Conservation (phyloP, 2,888 invertebrate genomes). For the Noctuana brunneofusca region DNA sequence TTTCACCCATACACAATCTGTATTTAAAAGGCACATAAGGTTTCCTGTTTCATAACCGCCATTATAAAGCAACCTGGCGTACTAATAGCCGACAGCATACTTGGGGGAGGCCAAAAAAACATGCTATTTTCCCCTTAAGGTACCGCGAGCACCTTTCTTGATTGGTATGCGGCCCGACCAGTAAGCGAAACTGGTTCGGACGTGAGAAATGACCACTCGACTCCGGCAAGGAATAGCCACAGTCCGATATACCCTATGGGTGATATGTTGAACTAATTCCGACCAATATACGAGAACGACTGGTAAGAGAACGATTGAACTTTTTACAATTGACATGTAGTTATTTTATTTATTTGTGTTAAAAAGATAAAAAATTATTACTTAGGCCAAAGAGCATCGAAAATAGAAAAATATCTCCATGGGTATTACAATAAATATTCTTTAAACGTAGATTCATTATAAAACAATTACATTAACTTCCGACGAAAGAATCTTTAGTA, state of each 20-base stretch:
- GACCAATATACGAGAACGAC: conserved; percentile 21
- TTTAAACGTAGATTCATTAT: too few species aligned
- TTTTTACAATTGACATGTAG: conserved; percentile 6
- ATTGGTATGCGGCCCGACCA: conserved; percentile 70
- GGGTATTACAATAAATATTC: too few species aligned
- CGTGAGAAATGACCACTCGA: conserved; percentile 73
- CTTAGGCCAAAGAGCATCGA: too few species aligned
- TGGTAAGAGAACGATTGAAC: not conserved
- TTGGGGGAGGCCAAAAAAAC: conserved; percentile 62
- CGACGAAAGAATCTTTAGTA: not conserved
- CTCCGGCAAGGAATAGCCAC: conserved; percentile 46
- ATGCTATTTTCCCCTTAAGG: conserved; percentile 70
- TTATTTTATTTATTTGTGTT: too few species aligned
- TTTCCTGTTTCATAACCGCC: conserved; percentile 48
- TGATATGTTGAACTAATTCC: conserved; percentile 55
- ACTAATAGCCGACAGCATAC: conserved; percentile 58
- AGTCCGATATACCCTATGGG: conserved; percentile 62
- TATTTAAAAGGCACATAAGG: conserved; percentile 25
- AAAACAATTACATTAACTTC: too few species aligned
- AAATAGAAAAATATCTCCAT: too few species aligned
- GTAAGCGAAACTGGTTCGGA: conserved; percentile 66
- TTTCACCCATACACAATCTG: too few species aligned
- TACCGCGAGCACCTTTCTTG: conserved; percentile 74
- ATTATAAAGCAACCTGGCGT: conserved; percentile 51
- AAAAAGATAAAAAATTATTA: not conserved